Percentiles rank a stretch among this genome's conserved stretches.
These are phyloP conservation scores for Melipona beecheii DNA, from an alignment of 2,888 invertebrate species.

Conservation along the genomic window DNA sequence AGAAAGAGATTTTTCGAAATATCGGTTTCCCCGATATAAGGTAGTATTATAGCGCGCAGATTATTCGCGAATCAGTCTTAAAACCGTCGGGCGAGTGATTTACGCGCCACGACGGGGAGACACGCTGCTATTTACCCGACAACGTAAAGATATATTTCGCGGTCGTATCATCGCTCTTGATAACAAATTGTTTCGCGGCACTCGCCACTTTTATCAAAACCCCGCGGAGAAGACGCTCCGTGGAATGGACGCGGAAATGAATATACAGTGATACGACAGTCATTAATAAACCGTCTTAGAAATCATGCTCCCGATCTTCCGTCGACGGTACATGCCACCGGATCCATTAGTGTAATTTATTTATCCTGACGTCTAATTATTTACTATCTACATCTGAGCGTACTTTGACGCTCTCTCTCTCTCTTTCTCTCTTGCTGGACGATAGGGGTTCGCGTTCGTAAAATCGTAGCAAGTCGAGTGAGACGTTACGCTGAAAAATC, in stretches of 20 bases:
- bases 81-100: conserved; percentile 2
- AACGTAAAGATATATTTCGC: conserved; percentile 30
- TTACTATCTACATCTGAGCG: conserved; percentile 31
- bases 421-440: background rate
- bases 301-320: conserved; percentile 57
- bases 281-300: conserved; percentile 52
- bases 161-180: conserved; percentile 24
- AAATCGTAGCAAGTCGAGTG: conserved; percentile 11
- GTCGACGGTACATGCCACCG: conserved; percentile 32
- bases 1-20: conserved; percentile 7
- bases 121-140: conserved; percentile 15
- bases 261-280: conserved; percentile 53
- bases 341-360: conserved; percentile 58
- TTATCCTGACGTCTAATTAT: conserved; percentile 49
- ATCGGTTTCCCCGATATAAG: background rate
- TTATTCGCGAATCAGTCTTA: conserved; percentile 2
- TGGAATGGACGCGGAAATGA: conserved; percentile 45
- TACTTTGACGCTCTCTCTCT: conserved; percentile 12
- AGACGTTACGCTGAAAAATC: conserved; percentile 37
- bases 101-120: too few relatives aligned
- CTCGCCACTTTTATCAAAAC: conserved; percentile 42
- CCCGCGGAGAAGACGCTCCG: background rate
- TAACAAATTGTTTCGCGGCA: conserved; percentile 40
- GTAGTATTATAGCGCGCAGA: too few relatives aligned
- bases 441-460: conserved; percentile 3